A percentile compares a stretch with the other conserved stretches of the same genome.
Conservation (phyloP, 2,888 invertebrate species). For the Plagiodera versicolora region DNA sequence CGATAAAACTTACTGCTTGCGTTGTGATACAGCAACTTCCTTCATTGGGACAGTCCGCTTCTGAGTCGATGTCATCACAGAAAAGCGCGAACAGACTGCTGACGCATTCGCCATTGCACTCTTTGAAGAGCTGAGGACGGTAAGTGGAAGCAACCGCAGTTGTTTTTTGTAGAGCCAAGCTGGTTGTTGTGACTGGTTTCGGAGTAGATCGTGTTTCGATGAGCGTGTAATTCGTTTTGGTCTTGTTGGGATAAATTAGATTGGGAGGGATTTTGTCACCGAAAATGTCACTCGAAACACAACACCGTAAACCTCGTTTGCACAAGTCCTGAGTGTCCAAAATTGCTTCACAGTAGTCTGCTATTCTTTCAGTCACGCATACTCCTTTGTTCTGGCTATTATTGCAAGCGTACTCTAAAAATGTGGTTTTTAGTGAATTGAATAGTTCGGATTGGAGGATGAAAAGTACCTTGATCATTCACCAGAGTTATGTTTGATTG, state of each 20-base stretch:
- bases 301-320: conserved; percentile 75
- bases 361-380: conserved; percentile 79
- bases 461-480: conserved; percentile 32
- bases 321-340: conserved; percentile 73
- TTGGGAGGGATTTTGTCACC: conserved; percentile 71
- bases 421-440: conserved; percentile 8
- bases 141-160: conserved; percentile 50
- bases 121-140: conserved; percentile 57
- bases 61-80: conserved; percentile 82
- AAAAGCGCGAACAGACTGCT: conserved; percentile 79
- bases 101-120: conserved; percentile 84
- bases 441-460: background rate
- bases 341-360: conserved; percentile 86
- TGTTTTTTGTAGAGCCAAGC: conserved; percentile 45
- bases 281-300: conserved; percentile 76
- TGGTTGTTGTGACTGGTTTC: conserved; percentile 47
- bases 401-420: conserved; percentile 57
- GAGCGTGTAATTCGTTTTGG: conserved; percentile 56
- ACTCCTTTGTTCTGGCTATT: conserved; percentile 59
- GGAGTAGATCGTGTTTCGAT: conserved; percentile 50
- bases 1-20: conserved; percentile 44
- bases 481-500: conserved; percentile 27
- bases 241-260: conserved; percentile 70
- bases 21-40: conserved; percentile 79
- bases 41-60: conserved; percentile 74